These are phyloP conservation scores for Anneissia japonica DNA, from an alignment of 35 echinoderm and acorn worm species.

Conservation along the genomic window DNA sequence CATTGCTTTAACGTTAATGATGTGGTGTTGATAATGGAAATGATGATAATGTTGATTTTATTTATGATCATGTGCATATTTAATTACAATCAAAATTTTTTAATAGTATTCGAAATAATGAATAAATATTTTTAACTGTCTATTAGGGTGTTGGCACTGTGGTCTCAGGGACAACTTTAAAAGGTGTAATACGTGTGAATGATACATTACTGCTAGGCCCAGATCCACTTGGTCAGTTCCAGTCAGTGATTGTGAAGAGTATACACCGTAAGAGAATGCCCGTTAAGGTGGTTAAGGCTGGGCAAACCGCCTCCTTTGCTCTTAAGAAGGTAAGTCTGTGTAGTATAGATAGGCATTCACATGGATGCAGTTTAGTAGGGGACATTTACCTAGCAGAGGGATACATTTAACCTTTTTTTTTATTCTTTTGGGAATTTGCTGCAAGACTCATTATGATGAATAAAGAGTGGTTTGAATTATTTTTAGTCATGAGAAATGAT, in stretches of 20 bases:
- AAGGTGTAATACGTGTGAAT: slow-evolving; percentile 77
- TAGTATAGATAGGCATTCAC: not conserved
- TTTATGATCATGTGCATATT: no score
- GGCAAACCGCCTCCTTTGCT: slow-evolving; percentile 97
- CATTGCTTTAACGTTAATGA: no score
- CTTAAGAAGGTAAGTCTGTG: slow-evolving; percentile 70
- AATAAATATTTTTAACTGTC: no score
- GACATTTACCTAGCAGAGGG: no score
- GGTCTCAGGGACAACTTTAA: slow-evolving; percentile 84
- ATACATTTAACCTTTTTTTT: no score
- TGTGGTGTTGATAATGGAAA: no score
- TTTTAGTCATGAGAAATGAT: not conserved
- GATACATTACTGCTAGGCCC: slow-evolving; percentile 80
- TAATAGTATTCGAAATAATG: no score
- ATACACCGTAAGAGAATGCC: slow-evolving; percentile 97
- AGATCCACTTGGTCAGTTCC: slow-evolving; percentile 74
- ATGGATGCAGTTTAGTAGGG: no score
- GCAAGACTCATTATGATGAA: not conserved
- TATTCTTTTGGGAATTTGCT: no score
- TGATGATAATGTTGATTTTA: no score
- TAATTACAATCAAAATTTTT: no score
- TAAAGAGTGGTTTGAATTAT: not conserved
- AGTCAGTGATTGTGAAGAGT: slow-evolving; percentile 82
- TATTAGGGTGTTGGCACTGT: slow-evolving; percentile 93
- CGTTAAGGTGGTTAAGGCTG: slow-evolving; percentile 83